A percentile compares a stretch with the other conserved stretches of the same genome.
Conservation (phyloP, 2,888 invertebrate species). For the Eilema depressum region DNA sequence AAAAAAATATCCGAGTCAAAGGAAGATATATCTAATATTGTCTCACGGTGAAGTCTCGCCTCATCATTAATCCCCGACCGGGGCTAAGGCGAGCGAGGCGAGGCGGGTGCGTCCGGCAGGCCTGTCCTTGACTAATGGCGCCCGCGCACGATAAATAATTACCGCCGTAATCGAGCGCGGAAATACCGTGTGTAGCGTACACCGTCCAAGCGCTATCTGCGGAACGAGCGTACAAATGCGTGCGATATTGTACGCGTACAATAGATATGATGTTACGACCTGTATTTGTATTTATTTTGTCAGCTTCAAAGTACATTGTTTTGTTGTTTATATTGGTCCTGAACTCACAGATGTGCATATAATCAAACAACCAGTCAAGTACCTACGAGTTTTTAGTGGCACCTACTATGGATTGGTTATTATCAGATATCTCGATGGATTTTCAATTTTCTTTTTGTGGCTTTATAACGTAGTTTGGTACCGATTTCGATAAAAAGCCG, state of each 20-base stretch:
- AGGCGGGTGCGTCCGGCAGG: conserved; percentile 23
- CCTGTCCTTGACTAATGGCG: conserved; percentile 56
- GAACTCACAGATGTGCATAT: background rate
- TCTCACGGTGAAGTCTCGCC: conserved; percentile 45
- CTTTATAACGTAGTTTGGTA: no score
- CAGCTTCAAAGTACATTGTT: background rate
- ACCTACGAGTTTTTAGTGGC: no score
- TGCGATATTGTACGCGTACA: conserved; percentile 3
- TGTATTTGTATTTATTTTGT: background rate
- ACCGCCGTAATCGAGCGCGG: conserved; percentile 58
- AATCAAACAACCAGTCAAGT: no score
- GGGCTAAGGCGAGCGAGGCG: conserved; percentile 17
- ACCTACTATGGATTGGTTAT: no score
- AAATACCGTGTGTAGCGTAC: conserved; percentile 16
- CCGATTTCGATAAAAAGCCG: no score
- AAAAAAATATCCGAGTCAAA: conserved; percentile 11
- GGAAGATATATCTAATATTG: conserved; percentile 52
- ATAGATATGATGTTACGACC: background rate
- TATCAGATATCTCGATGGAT: background rate
- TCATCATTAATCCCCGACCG: conserved; percentile 48
- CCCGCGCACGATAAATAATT: conserved; percentile 57
- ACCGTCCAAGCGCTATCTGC: no score
- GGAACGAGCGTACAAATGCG: conserved; percentile 20
- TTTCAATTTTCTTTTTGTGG: no score
- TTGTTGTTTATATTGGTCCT: background rate